A percentile compares a stretch with the other conserved stretches of the same genome.
Evolutionary conservation across 2,797 vertebrate species (phyloP).

Genomic region (Smutsia gigantea): DNA sequence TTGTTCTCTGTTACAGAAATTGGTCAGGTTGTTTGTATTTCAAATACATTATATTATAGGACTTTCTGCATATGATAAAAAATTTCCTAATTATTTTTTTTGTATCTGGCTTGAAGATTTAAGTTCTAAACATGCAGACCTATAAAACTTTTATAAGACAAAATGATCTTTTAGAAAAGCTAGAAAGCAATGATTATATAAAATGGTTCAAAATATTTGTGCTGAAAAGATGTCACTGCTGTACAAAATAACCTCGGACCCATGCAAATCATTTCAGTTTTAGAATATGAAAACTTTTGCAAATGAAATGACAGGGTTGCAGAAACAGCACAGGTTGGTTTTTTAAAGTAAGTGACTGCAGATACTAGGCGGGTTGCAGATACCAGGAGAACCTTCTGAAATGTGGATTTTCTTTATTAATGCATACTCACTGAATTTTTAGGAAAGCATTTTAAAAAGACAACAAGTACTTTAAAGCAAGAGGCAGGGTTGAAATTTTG

Average conservation of each 20-base stretch:
- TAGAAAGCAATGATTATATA: slow-evolving; percentile 33
- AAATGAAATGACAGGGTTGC: slow-evolving; percentile 23
- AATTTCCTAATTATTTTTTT: background rate
- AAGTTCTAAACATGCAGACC: background rate
- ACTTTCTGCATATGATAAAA: background rate
- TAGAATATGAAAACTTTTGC: background rate
- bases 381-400: background rate
- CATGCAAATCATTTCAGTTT: background rate
- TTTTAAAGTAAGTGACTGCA: background rate
- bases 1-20: background rate
- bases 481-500: slow-evolving; percentile 55
- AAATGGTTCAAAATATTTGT: slow-evolving; percentile 33
- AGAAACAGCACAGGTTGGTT: background rate
- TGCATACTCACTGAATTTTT: background rate
- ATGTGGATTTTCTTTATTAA: background rate
- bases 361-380: background rate
- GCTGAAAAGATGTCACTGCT: slow-evolving; percentile 18
- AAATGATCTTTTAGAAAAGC: slow-evolving; percentile 9
- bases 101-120: background rate
- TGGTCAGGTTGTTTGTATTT: slow-evolving; percentile 9
- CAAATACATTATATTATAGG: background rate
- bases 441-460: slow-evolving; percentile 21
- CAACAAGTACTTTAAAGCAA: slow-evolving; percentile 31
- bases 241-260: background rate
- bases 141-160: slow-evolving; percentile 23